Evolutionary conservation across 2,113 vertebrate genomes (phyloP).

Genomic region (Thunnus thynnus): DNA sequence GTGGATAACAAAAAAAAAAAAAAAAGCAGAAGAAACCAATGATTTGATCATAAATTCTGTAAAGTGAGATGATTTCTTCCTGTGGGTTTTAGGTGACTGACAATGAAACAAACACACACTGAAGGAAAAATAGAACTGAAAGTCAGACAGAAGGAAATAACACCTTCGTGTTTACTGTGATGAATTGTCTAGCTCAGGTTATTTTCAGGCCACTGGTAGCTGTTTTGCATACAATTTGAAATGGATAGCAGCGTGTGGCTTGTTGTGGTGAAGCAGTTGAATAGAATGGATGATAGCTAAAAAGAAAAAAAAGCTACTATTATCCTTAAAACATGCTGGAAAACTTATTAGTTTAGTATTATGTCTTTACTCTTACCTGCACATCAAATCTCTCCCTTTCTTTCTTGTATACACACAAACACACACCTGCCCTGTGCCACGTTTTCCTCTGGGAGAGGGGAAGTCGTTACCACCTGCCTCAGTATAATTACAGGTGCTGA

Average conservation of each 20-base stretch:
- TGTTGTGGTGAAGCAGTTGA: background rate
- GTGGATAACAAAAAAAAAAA: background rate
- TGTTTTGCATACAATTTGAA: conserved; percentile 15
- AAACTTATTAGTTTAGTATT: background rate
- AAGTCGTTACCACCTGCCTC: conserved; percentile 63
- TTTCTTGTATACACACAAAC: conserved; percentile 34
- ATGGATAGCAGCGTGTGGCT: conserved; percentile 4
- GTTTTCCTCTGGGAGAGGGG: conserved; percentile 61
- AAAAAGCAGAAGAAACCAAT: background rate
- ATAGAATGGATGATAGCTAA: background rate
- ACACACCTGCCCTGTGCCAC: conserved; percentile 12
- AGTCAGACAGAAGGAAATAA: background rate
- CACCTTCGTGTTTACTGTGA: conserved; percentile 6
- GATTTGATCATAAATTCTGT: background rate
- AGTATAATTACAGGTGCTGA: conserved; percentile 78
- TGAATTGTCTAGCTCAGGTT: conserved; percentile 18
- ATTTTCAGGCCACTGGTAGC: background rate
- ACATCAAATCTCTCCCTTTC: background rate
- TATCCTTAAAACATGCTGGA: too few relatives aligned
- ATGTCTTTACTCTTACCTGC: conserved; percentile 9
- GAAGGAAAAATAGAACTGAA: background rate
- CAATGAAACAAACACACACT: background rate
- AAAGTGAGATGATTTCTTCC: background rate
- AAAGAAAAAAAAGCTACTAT: background rate
- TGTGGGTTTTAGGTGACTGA: background rate